Evolutionary conservation across 2,888 invertebrate genomes (phyloP).

Genomic region (Linnaemya tessellans): DNA sequence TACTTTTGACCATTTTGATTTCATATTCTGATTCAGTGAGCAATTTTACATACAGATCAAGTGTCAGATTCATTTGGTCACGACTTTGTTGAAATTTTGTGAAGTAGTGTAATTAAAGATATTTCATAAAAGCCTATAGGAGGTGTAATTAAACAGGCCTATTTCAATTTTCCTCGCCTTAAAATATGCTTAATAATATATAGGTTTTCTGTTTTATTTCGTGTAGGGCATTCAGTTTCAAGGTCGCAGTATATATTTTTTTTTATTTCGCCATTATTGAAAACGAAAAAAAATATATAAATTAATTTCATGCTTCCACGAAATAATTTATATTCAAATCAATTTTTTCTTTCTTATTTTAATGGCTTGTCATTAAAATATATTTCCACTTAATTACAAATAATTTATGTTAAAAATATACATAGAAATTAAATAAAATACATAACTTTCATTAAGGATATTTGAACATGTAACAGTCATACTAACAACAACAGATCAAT

Average conservation of each 20-base stretch:
- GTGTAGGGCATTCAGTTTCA: background rate
- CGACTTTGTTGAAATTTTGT: too few relatives aligned
- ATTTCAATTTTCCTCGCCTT: too few relatives aligned
- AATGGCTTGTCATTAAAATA: background rate
- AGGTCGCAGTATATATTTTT: background rate
- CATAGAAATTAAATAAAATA: background rate
- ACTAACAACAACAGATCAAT: slow-evolving; percentile 57
- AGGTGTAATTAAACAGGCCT: too few relatives aligned
- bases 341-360: background rate
- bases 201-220: too few relatives aligned
- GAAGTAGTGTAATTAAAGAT: too few relatives aligned
- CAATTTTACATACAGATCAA: too few relatives aligned
- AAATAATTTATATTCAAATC: background rate
- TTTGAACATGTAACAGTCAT: background rate
- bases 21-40: too few relatives aligned
- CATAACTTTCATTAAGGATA: background rate
- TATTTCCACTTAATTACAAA: background rate
- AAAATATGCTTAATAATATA: too few relatives aligned
- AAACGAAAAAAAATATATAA: background rate
- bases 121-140: too few relatives aligned
- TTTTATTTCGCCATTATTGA: background rate
- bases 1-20: too few relatives aligned
- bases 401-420: background rate
- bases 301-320: background rate
- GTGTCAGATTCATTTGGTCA: too few relatives aligned